A percentile compares a stretch with the other conserved stretches of the same genome.
Conservation (phyloP, 2,797 vertebrate genomes). For the Centroberyx gerrardi region DNA sequence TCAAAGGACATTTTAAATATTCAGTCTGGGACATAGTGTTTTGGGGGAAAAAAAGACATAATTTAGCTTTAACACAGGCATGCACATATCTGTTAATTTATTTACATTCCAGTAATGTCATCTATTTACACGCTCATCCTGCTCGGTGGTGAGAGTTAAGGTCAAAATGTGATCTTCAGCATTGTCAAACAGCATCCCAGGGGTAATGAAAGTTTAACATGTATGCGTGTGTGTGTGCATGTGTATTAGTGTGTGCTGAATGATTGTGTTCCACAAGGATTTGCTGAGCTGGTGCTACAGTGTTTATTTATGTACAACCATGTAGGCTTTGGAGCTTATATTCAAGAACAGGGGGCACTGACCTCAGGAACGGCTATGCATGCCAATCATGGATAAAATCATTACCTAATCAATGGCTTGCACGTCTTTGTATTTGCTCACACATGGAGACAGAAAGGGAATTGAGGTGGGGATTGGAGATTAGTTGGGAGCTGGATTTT, state of each 20-base stretch:
- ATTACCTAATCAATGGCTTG: slow-evolving; percentile 32
- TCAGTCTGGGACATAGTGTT: slow-evolving; percentile 14
- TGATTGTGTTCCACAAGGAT: not conserved
- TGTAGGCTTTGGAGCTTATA: slow-evolving; percentile 18
- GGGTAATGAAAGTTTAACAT: slow-evolving; percentile 44
- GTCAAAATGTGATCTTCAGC: slow-evolving; percentile 17
- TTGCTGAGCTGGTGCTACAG: slow-evolving; percentile 8
- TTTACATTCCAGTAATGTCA: slow-evolving; percentile 32
- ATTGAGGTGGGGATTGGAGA: slow-evolving; percentile 1
- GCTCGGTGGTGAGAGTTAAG: slow-evolving; percentile 8
- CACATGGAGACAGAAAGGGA: slow-evolving; percentile 1
- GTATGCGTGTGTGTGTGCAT: slow-evolving; percentile 15
- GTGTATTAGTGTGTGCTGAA: slow-evolving; percentile 8
- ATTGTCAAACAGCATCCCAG: slow-evolving; percentile 18
- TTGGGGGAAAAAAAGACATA: not conserved
- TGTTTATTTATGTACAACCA: slow-evolving; percentile 36
- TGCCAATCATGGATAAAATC: slow-evolving; percentile 35
- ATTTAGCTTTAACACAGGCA: slow-evolving; percentile 7
- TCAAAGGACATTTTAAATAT: slow-evolving; percentile 40
- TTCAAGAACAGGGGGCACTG: slow-evolving; percentile 32
- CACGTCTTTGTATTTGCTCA: not conserved
- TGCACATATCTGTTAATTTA: slow-evolving; percentile 37
- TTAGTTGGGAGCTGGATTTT: slow-evolving; percentile 6
- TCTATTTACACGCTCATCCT: slow-evolving; percentile 22
- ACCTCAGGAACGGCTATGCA: slow-evolving; percentile 33